Base-by-base conservation (phyloP, 2,888 invertebrate species). In the Thumatha senex region DNA sequence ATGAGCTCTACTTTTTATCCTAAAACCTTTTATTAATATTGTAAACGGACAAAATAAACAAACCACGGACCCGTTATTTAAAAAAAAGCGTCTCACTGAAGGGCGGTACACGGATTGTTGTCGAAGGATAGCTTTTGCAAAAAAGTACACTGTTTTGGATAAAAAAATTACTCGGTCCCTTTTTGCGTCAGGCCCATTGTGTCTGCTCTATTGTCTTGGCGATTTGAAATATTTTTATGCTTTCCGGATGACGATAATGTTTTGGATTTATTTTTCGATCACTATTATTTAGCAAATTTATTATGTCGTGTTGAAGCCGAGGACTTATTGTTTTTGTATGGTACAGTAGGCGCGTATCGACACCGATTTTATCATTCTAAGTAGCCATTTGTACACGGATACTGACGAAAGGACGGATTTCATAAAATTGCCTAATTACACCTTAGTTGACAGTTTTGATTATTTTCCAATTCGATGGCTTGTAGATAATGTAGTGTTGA, bases 281-380 rank as follows among this genome's bases (percentile, higher is more conserved):
- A 87, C 91, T 89, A 90, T 91, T 88, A 91, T 89, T 86, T 86
- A 84, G 83, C 81, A 81, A 78, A 88, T 90, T 91, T 91, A 90
- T 91, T 80, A 85, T 63, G 57, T 63, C 67, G 65, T 61, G 65
- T 64, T 67, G 64, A 61, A 46, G 63, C 67, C 63, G 65, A 59
- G 61, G 51, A 24, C 33, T 54, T 63, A 76, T 79, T 80, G 81
- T 82, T 73, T 74, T 70, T 70, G 69, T 67, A 56, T 31, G 55
- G 54, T 55, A 53, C 68, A 61, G 58, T 61, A 62, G 63, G 61
- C 51, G 52, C 56, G 59, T 45, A 61, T 54, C 52, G 42, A 57
- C 60, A 61, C 63, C 61, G 74, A 78, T 80, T 63, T 64, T 76
- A 80, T 82, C 82, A 66, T 58, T 60, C 59, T 74, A 79, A 80